A percentile compares a stretch with the other conserved stretches of the same genome.
These are phyloP conservation scores for Mythimna albipuncta DNA, from an alignment of 2,888 invertebrate genomes.

Conservation along the genomic window DNA sequence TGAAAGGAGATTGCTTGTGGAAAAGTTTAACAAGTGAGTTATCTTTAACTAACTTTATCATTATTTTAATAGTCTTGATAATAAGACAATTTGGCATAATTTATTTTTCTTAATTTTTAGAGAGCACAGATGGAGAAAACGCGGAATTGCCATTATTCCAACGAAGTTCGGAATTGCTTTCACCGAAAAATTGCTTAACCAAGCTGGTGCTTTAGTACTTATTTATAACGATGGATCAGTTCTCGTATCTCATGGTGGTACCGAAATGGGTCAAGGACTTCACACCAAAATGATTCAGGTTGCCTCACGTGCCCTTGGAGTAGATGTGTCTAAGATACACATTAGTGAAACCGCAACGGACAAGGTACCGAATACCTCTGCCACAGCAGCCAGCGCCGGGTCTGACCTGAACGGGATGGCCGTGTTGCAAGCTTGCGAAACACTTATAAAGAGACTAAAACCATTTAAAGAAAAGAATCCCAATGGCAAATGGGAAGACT, in stretches of 20 bases:
- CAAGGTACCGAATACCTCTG: conserved; percentile 97
- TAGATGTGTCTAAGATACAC: conserved; percentile 94
- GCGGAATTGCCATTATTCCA: conserved; percentile 95
- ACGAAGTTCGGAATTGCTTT: conserved; percentile 97
- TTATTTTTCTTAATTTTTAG: conserved; percentile 81
- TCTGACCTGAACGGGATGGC: conserved; percentile 98
- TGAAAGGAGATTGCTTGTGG: conserved; percentile 90
- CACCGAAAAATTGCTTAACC: conserved; percentile 94
- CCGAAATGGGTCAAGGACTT: conserved; percentile 99
- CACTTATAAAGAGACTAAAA: conserved; percentile 93
- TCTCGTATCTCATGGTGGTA: conserved; percentile 97
- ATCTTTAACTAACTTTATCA: background rate
- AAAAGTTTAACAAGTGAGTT: conserved; percentile 93
- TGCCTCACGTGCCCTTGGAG: conserved; percentile 93
- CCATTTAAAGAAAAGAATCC: conserved; percentile 95
- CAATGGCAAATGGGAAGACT: conserved; percentile 95
- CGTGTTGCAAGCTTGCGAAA: conserved; percentile 95
- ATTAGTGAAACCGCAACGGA: conserved; percentile 96
- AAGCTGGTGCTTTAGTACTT: conserved; percentile 96
- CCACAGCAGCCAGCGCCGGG: conserved; percentile 97
- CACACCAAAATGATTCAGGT: conserved; percentile 99
- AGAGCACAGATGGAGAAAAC: conserved; percentile 95
- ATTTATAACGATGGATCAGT: conserved; percentile 98
- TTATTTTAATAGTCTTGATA: background rate
- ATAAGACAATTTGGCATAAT: background rate